These are phyloP conservation scores for Apodemia duryi DNA, from an alignment of 2,888 invertebrate species.

Conservation along the genomic window DNA sequence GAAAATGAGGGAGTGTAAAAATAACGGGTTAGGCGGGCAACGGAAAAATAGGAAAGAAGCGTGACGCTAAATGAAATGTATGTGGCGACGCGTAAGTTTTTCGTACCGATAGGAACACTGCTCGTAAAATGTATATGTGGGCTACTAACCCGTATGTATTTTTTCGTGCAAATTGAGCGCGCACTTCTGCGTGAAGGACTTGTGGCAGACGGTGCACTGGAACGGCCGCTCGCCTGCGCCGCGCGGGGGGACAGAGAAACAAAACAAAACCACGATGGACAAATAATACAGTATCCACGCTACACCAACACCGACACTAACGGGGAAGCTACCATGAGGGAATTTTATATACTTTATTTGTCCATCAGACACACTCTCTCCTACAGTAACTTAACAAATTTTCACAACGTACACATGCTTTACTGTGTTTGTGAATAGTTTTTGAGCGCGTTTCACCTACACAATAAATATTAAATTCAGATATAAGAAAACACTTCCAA, in stretches of 20 bases:
- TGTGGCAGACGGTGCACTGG: slow-evolving; percentile 82
- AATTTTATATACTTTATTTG: slow-evolving; percentile 67
- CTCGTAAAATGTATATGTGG: slow-evolving; percentile 72
- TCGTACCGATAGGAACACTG: slow-evolving; percentile 61
- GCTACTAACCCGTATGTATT: slow-evolving; percentile 82
- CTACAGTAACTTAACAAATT: slow-evolving; percentile 61
- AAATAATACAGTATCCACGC: slow-evolving; percentile 55
- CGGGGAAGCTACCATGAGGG: slow-evolving; percentile 62
- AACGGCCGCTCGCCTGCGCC: slow-evolving; percentile 80
- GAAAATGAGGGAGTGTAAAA: slow-evolving; percentile 51
- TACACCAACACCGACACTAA: slow-evolving; percentile 32
- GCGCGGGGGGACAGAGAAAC: slow-evolving; percentile 76
- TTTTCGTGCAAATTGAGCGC: slow-evolving; percentile 82
- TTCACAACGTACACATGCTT: slow-evolving; percentile 78
- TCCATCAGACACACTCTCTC: slow-evolving; percentile 71
- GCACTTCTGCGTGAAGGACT: slow-evolving; percentile 82
- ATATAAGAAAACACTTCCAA: slow-evolving; percentile 45
- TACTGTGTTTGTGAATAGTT: slow-evolving; percentile 78
- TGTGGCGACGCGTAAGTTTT: slow-evolving; percentile 55
- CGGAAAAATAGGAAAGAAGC: slow-evolving; percentile 72
- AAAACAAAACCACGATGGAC: slow-evolving; percentile 80
- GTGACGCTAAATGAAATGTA: slow-evolving; percentile 69
- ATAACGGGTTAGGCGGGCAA: slow-evolving; percentile 73
- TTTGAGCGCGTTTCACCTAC: slow-evolving; percentile 74
- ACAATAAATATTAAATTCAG: slow-evolving; percentile 27